These are phyloP conservation scores for Cetoscarus ocellatus DNA, from an alignment of 2,797 vertebrate species.

Conservation along the genomic window DNA sequence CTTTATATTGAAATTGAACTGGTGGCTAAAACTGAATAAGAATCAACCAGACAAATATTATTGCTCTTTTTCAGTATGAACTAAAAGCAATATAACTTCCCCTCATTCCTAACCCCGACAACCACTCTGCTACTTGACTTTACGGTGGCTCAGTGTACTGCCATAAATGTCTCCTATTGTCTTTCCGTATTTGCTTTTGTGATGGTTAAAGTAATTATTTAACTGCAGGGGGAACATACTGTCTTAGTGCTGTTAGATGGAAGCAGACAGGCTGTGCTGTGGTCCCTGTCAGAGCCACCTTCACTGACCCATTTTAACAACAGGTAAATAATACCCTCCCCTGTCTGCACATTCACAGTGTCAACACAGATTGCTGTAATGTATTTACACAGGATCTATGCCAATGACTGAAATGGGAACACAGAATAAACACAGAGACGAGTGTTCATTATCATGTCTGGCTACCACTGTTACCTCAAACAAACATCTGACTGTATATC, in stretches of 20 bases:
- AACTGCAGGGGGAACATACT: neutral
- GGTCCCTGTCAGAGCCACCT: conserved; percentile 9
- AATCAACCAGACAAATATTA: neutral
- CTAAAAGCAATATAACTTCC: neutral
- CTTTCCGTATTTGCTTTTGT: neutral
- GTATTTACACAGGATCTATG: conserved; percentile 49
- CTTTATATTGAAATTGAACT: too few relatives aligned
- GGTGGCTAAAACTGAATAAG: neutral
- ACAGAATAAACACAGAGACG: conserved; percentile 40
- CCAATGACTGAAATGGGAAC: conserved; percentile 44
- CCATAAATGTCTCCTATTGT: neutral
- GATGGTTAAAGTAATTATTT: neutral
- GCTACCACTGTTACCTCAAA: conserved; percentile 15
- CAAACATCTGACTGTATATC: neutral
- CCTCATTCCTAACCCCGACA: neutral
- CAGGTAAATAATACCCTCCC: conserved; percentile 14
- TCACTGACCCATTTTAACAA: conserved; percentile 44
- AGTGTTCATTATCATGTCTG: conserved; percentile 26
- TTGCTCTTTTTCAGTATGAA: neutral
- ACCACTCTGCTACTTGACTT: neutral
- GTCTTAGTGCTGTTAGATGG: neutral
- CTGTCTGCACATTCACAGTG: conserved; percentile 30
- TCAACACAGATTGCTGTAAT: conserved; percentile 54
- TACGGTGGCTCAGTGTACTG: neutral
- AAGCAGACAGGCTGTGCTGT: neutral